Conservation (phyloP, 2,113 vertebrate genomes). For the Microcebus ravelobensis region DNA sequence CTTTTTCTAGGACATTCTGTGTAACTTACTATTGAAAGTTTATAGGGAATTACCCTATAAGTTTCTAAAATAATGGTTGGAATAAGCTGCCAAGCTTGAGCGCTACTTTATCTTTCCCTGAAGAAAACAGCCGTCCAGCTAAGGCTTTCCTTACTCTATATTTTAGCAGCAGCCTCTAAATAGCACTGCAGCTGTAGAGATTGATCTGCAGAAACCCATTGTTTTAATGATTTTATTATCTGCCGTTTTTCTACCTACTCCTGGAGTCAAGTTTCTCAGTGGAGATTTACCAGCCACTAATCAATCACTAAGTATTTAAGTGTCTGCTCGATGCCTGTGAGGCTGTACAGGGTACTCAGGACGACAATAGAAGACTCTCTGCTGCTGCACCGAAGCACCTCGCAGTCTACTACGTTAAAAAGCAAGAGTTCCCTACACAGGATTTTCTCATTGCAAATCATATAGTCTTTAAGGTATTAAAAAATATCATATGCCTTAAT, state of each 20-base stretch:
- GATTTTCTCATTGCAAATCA: not conserved
- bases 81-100: not conserved
- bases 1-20: constrained; percentile 4
- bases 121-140: not conserved
- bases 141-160: not conserved
- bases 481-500: not conserved
- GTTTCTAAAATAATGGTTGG: not conserved
- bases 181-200: not conserved
- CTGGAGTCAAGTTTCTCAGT: not conserved
- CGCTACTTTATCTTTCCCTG: not conserved
- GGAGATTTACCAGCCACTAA: not conserved
- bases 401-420: not conserved
- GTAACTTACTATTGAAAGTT: not conserved
- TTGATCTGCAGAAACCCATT: not conserved
- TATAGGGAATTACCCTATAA: not conserved
- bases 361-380: not conserved
- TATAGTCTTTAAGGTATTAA: not conserved
- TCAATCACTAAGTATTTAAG: not conserved
- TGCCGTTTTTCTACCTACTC: not conserved
- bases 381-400: not conserved
- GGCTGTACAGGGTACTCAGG: not conserved
- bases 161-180: constrained; percentile 18
- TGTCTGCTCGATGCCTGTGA: not conserved
- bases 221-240: not conserved
- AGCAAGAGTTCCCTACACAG: not conserved